Conservation (phyloP, 1,140 invertebrate species). For the Amphibalanus amphitrite region DNA sequence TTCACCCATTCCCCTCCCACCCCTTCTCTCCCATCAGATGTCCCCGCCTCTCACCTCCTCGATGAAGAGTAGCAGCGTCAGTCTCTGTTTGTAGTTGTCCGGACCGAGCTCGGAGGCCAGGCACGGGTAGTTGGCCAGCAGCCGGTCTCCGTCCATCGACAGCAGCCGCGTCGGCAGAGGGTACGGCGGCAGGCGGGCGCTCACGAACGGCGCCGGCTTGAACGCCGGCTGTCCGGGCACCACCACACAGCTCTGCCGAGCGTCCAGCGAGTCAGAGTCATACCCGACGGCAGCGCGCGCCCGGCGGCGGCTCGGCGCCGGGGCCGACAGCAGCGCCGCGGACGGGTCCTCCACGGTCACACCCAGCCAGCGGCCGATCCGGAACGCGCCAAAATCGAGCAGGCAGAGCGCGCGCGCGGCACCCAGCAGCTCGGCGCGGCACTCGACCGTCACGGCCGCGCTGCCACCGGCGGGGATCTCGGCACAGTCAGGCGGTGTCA, state of each 20-base stretch:
- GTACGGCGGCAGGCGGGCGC: slow-evolving; percentile 21
- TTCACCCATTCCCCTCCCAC: too few species aligned
- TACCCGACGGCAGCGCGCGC: slow-evolving; percentile 13
- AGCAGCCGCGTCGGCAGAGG: slow-evolving; percentile 21
- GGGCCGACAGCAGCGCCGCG: slow-evolving; percentile 13
- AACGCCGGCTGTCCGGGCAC: slow-evolving; percentile 29
- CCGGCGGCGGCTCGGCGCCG: slow-evolving; percentile 13
- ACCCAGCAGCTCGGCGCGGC: slow-evolving; percentile 34
- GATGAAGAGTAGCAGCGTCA: slow-evolving; percentile 51
- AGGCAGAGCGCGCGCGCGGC: slow-evolving; percentile 36
- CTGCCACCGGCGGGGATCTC: not conserved
- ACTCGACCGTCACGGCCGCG: slow-evolving; percentile 9
- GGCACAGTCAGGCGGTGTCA: not conserved
- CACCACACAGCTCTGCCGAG: slow-evolving; percentile 30
- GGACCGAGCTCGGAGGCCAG: slow-evolving; percentile 15
- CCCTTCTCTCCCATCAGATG: too few species aligned
- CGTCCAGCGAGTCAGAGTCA: slow-evolving; percentile 13
- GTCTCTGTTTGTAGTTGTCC: slow-evolving; percentile 27
- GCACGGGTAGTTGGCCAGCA: slow-evolving; percentile 18
- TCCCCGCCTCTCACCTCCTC: slow-evolving; percentile 34
- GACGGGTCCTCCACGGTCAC: slow-evolving; percentile 27
- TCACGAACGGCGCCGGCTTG: slow-evolving; percentile 34
- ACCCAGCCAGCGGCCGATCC: slow-evolving; percentile 34
- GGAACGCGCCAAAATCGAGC: slow-evolving; percentile 36
- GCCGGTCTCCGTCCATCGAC: slow-evolving; percentile 19